Evolutionary conservation across 1,140 invertebrate genomes (phyloP), one percentile per base, ranked within the genome.

Genomic region (Achroia grisella): DNA sequence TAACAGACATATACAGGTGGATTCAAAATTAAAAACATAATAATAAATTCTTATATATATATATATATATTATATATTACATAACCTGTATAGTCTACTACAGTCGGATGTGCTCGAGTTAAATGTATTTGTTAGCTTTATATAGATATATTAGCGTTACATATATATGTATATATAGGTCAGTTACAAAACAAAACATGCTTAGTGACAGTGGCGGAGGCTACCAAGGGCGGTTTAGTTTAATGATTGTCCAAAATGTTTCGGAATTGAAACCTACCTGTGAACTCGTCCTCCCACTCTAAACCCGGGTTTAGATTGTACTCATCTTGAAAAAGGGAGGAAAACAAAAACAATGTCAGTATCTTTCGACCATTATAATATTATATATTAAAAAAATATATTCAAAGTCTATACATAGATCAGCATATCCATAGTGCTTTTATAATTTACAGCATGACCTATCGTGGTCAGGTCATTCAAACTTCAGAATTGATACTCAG

Each of bases 251-350:
- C 17, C 17, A 23, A 3, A 68, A 73, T 76, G 73, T 71, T 70
- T 72, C 76, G 68, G 81, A 80, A 50, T 85, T 87, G 88, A 87
- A 90, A 95, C 95, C 94, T 97, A 97, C 95, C 95, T 97, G 95
- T 95, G 89, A 98, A 98, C 90, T 99, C 97, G 95, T 98, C 97
- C 92, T 99, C 97, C 97, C 97, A 99, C 91, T 98, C 97, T 97
- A 98, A 96, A 94, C 94, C 94, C 90, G 95, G 95, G 92, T 96
- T 97, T 93, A 97, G 94, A 95, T 97, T 97, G 94, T 97, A 97
- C 91, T 96, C 95, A 91, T 96, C 95, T 97, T 95, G 92, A 93
- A 89, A 90, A 90, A 90, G 91, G 92, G 91, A 91, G 91, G 90
- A 92, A 91, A 80, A 90, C 71, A 78, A 88, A 87, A 88, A 85